Percentiles rank a stretch among this genome's conserved stretches.
phyloP scores from a whole-genome alignment of 2,113 vertebrate species.

The Etia nguti region DNA sequence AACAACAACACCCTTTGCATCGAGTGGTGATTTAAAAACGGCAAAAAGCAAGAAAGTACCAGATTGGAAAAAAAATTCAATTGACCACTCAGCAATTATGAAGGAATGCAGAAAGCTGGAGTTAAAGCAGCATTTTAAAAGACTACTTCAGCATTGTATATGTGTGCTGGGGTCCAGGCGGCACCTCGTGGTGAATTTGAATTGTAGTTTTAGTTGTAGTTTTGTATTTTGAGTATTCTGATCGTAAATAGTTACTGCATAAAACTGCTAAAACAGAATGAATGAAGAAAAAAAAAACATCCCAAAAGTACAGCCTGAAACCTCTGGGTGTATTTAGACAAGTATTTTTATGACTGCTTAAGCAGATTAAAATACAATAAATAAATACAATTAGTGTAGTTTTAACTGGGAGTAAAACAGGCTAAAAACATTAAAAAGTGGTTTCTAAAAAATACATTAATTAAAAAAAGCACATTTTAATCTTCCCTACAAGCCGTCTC shows the following conservation, averaged over 20 bases:
- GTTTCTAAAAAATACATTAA: background rate
- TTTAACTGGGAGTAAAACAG: background rate
- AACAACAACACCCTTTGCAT: background rate
- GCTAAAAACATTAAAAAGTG: background rate
- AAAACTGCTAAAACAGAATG: background rate
- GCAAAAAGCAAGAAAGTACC: background rate
- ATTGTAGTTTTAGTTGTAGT: background rate
- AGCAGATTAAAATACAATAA: no score
- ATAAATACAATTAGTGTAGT: background rate
- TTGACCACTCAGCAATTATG: background rate
- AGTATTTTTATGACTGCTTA: background rate
- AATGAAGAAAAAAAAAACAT: background rate
- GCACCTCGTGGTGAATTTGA: background rate
- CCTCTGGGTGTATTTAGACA: background rate
- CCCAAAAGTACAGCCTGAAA: background rate
- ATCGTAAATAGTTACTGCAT: background rate
- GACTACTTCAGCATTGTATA: background rate
- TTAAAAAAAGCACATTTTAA: background rate
- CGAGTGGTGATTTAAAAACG: background rate
- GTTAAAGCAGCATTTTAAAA: background rate
- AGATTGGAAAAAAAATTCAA: background rate
- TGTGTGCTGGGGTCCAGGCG: background rate
- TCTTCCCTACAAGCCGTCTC: background rate
- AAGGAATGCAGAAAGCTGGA: background rate
- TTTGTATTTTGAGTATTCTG: background rate